phyloP scores from a whole-genome alignment of 2,888 invertebrate genomes.

The Celastrina argiolus region DNA sequence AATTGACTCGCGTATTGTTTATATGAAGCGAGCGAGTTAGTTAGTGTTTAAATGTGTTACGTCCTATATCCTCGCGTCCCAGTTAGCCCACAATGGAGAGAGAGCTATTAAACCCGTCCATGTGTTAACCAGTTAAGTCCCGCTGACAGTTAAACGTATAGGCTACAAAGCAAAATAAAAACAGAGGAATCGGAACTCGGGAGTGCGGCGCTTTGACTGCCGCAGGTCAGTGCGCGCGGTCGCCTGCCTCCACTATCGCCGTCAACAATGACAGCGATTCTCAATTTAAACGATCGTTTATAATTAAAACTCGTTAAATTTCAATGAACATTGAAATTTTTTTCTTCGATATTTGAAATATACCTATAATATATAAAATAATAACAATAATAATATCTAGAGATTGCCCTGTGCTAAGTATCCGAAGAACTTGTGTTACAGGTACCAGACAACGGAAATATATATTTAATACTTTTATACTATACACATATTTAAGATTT shows the following conservation, averaged over 20 bases:
- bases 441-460: too few species aligned
- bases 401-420: too few species aligned
- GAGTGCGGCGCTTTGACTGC: constrained; percentile 28
- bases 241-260: constrained; percentile 19
- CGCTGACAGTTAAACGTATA: constrained; percentile 52
- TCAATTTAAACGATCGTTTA: neutral
- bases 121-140: constrained; percentile 66
- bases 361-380: too few species aligned
- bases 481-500: too few species aligned
- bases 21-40: constrained; percentile 36
- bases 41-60: constrained; percentile 38
- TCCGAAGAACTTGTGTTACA: too few species aligned
- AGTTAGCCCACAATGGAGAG: constrained; percentile 50
- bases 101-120: constrained; percentile 63
- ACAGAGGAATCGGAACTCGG: constrained; percentile 40
- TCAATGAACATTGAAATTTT: neutral
- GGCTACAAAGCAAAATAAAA: constrained; percentile 52
- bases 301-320: neutral
- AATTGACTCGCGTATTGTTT: constrained; percentile 27
- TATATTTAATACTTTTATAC: too few species aligned
- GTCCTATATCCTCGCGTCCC: constrained; percentile 42
- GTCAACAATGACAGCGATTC: neutral
- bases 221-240: constrained; percentile 31
- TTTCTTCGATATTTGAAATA: too few species aligned
- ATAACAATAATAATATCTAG: too few species aligned